Evolutionary conservation across 2,888 invertebrate genomes (phyloP).

Genomic region (Pterostichus madidus): DNA sequence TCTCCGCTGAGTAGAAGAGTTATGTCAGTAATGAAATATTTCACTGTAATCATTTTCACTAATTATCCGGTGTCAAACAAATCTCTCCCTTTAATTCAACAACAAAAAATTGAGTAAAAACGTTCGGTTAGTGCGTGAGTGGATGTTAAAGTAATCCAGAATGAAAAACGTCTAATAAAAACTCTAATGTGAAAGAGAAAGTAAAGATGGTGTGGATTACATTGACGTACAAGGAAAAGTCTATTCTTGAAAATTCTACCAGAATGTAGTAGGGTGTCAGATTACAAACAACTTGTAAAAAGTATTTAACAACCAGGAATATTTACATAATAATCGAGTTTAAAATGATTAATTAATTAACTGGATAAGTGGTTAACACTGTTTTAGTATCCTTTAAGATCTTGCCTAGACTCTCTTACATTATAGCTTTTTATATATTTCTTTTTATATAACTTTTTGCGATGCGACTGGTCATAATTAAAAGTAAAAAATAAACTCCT

Average conservation of each 20-base stretch:
- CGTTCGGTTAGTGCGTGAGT: background rate
- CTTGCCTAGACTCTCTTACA: background rate
- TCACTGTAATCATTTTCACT: too few relatives aligned
- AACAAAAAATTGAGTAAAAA: too few relatives aligned
- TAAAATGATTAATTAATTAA: constrained; percentile 43
- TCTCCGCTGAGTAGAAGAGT: too few relatives aligned
- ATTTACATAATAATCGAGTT: constrained; percentile 38
- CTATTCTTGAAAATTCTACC: constrained; percentile 11
- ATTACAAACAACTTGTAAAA: constrained; percentile 32
- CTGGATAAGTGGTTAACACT: constrained; percentile 18
- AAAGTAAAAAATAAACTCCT: too few relatives aligned
- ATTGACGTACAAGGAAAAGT: background rate
- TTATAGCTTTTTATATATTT: background rate
- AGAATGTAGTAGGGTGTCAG: constrained; percentile 6
- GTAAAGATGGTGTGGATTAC: constrained; percentile 42
- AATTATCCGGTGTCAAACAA: too few relatives aligned
- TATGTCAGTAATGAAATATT: too few relatives aligned
- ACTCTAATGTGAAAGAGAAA: constrained; percentile 24
- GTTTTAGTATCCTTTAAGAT: constrained; percentile 20
- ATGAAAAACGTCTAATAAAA: constrained; percentile 24
- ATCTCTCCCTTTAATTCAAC: too few relatives aligned
- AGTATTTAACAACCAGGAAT: constrained; percentile 13
- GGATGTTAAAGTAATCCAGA: constrained; percentile 13
- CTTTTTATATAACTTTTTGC: background rate
- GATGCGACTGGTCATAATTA: too few relatives aligned